phyloP scores from a whole-genome alignment of 1,140 invertebrate genomes.

The Camponotus pennsylvanicus region DNA sequence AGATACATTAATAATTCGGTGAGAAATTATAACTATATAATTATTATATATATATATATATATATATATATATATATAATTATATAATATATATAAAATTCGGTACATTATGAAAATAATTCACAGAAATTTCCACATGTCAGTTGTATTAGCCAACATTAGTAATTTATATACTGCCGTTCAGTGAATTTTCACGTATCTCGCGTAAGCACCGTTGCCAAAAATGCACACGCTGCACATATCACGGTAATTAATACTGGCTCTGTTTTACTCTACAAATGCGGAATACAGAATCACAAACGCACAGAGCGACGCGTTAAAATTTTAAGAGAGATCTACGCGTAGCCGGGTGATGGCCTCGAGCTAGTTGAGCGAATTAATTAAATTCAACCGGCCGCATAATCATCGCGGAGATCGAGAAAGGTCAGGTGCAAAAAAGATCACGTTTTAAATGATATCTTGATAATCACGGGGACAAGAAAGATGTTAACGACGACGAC shows the following conservation, averaged over 20 bases:
- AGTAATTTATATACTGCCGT: slow-evolving; percentile 1
- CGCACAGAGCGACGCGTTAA: slow-evolving; percentile 28
- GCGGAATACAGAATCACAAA: slow-evolving; percentile 11
- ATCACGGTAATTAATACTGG: slow-evolving; percentile 45
- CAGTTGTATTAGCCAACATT: neutral
- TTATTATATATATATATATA: too few species aligned
- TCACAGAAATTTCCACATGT: neutral
- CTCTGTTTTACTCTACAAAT: slow-evolving; percentile 17
- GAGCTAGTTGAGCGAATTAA: slow-evolving; percentile 43
- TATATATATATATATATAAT: too few species aligned
- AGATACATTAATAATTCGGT: neutral
- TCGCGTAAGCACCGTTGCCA: neutral
- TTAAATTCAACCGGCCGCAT: slow-evolving; percentile 33
- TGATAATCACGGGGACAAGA: slow-evolving; percentile 40
- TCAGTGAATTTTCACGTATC: slow-evolving; percentile 12
- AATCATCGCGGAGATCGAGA: slow-evolving; percentile 23
- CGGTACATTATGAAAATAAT: neutral
- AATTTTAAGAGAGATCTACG: slow-evolving; percentile 37
- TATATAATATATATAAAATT: too few species aligned
- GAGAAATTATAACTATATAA: slow-evolving; percentile 21
- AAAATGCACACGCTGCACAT: slow-evolving; percentile 8
- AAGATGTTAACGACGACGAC: slow-evolving; percentile 22
- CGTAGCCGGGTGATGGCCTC: neutral
- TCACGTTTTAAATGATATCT: neutral
- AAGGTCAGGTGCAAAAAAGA: neutral